A percentile compares a stretch with the other conserved stretches of the same genome.
phyloP scores from a whole-genome alignment of 2,797 vertebrate species.

The Sylvilagus floridanus region DNA sequence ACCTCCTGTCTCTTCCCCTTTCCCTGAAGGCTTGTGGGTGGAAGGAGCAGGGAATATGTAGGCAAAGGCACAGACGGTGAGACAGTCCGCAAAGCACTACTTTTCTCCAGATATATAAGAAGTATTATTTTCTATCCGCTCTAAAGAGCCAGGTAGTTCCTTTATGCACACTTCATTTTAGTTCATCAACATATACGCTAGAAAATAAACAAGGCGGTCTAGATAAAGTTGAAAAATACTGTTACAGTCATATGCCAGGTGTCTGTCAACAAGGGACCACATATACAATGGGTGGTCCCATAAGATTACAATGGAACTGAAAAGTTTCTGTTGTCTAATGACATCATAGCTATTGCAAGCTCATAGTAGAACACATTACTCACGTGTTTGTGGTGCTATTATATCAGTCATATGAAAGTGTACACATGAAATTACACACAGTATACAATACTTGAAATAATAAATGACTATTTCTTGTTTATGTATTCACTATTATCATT shows the following conservation, averaged over 20 bases:
- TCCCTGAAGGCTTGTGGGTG: not conserved
- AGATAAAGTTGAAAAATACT: not conserved
- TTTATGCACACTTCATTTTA: slow-evolving; percentile 6
- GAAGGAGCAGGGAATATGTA: not conserved
- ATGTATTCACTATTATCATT: not conserved
- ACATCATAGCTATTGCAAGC: not conserved
- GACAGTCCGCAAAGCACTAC: not conserved
- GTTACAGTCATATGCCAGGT: not conserved
- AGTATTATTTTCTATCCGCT: not conserved
- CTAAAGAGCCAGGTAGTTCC: not conserved
- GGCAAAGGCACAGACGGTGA: not conserved
- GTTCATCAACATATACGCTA: not conserved
- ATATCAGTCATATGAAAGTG: no score
- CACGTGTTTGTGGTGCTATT: no score
- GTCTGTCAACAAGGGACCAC: not conserved
- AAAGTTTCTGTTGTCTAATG: not conserved
- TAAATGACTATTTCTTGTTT: no score
- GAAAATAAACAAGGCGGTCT: not conserved
- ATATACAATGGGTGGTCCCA: no score
- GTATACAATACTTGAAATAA: not conserved
- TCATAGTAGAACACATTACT: not conserved
- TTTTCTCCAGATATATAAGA: not conserved
- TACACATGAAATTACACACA: not conserved
- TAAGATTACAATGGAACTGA: not conserved
- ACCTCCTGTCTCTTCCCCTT: not conserved